Evolutionary conservation across 2,113 vertebrate species (phyloP).

Genomic region (Pavo muticus): DNA sequence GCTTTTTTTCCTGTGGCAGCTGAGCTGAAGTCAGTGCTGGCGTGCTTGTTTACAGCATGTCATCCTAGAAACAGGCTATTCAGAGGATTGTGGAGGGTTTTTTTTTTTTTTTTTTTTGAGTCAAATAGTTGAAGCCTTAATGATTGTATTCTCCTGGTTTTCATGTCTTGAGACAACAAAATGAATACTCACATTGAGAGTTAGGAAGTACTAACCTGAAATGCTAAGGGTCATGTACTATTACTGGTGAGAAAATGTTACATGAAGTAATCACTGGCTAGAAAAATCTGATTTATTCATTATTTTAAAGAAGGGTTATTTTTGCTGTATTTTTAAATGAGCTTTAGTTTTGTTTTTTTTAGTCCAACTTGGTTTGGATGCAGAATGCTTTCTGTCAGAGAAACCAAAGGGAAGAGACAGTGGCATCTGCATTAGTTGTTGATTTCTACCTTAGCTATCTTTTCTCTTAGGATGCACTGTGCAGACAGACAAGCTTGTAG

Average conservation of each 20-base stretch:
- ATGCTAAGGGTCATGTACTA: neutral
- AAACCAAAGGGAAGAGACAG: constrained; percentile 56
- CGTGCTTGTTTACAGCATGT: constrained; percentile 5
- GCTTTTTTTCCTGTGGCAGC: constrained; percentile 3
- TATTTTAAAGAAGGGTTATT: neutral
- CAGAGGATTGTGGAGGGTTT: neutral
- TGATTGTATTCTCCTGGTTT: neutral
- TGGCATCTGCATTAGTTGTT: constrained; percentile 38
- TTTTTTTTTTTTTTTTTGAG: neutral
- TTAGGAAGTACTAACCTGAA: neutral
- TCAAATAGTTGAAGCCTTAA: neutral
- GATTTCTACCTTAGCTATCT: constrained; percentile 72
- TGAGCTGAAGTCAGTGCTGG: constrained; percentile 54
- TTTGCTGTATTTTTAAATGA: neutral
- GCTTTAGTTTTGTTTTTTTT: constrained; percentile 34
- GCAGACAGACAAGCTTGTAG: neutral
- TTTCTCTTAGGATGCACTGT: neutral
- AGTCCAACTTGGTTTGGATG: neutral
- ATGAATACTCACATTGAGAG: neutral
- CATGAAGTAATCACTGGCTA: neutral
- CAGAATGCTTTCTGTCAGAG: constrained; percentile 20
- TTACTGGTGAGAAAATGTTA: neutral
- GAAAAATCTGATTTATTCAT: neutral
- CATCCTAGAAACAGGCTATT: neutral
- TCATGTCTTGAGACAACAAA: neutral